phyloP scores from a whole-genome alignment of 2,888 invertebrate genomes.

The Pinctada fucata region DNA sequence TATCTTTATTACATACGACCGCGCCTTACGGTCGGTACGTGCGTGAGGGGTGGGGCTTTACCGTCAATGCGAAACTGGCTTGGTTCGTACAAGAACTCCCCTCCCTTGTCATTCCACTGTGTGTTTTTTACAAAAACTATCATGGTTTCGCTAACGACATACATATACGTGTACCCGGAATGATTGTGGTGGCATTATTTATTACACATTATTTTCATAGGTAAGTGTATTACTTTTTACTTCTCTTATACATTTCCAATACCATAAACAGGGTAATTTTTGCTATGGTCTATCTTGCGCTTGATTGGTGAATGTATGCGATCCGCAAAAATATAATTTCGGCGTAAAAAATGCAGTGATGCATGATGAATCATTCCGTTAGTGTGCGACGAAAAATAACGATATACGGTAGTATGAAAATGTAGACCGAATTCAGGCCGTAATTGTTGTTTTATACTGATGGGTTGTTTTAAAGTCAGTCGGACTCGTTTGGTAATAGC shows the following conservation, averaged over 20 bases:
- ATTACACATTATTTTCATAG: slow-evolving; percentile 78
- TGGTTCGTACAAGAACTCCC: slow-evolving; percentile 78
- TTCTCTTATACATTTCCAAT: not conserved
- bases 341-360: too few relatives aligned
- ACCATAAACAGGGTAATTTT: too few relatives aligned
- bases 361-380: too few relatives aligned
- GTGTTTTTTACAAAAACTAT: slow-evolving; percentile 43
- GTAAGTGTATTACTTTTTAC: slow-evolving; percentile 56
- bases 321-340: too few relatives aligned
- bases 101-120: slow-evolving; percentile 70
- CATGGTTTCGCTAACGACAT: slow-evolving; percentile 52
- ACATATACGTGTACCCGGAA: slow-evolving; percentile 58
- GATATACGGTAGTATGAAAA: too few relatives aligned
- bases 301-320: too few relatives aligned
- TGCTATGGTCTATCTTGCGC: too few relatives aligned
- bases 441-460: too few relatives aligned
- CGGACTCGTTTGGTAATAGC: too few relatives aligned
- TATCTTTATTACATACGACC: slow-evolving; percentile 32
- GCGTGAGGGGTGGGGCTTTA: slow-evolving; percentile 56
- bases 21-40: slow-evolving; percentile 74
- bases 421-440: too few relatives aligned
- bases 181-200: slow-evolving; percentile 71
- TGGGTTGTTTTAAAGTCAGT: too few relatives aligned
- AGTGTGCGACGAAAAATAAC: too few relatives aligned
- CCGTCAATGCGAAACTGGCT: slow-evolving; percentile 65